Evolutionary conservation across 2,797 vertebrate genomes (phyloP).

Genomic region (Peromyscus eremicus): DNA sequence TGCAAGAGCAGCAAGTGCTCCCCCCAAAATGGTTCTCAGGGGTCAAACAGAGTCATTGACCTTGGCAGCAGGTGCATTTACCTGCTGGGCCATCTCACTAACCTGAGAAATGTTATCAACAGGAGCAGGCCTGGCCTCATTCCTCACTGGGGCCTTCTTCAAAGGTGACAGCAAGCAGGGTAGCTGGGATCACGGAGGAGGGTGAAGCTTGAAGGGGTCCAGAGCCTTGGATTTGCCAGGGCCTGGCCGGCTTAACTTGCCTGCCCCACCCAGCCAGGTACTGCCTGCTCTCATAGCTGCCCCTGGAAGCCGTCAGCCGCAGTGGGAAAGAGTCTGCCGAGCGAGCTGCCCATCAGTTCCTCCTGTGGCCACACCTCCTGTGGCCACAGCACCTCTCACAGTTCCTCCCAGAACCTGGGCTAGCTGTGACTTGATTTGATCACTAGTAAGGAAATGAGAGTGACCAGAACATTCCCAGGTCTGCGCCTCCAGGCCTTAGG

Average conservation of each 20-base stretch:
- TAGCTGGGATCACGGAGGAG: background rate
- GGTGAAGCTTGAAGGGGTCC: background rate
- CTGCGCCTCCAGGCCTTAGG: background rate
- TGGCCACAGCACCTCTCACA: too few relatives aligned
- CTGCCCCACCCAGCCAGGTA: too few relatives aligned
- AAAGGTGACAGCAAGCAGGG: background rate
- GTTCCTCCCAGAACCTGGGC: background rate
- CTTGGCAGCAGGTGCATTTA: background rate
- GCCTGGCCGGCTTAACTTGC: background rate
- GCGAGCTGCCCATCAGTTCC: too few relatives aligned
- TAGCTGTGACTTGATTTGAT: background rate
- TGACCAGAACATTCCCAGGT: background rate
- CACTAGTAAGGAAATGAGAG: background rate
- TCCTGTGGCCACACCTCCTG: accelerated
- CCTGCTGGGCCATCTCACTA: background rate
- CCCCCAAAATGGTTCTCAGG: background rate
- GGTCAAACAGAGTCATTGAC: background rate
- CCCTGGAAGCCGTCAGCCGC: background rate
- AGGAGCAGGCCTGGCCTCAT: background rate
- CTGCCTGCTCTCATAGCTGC: too few relatives aligned
- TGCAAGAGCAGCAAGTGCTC: background rate
- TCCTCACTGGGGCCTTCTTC: background rate
- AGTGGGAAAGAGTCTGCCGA: background rate
- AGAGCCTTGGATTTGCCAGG: background rate
- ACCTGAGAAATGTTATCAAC: background rate